Evolutionary conservation across 2,888 invertebrate species (phyloP), one percentile per base, ranked within the genome.

Genomic region (Spicauda simplicius): DNA sequence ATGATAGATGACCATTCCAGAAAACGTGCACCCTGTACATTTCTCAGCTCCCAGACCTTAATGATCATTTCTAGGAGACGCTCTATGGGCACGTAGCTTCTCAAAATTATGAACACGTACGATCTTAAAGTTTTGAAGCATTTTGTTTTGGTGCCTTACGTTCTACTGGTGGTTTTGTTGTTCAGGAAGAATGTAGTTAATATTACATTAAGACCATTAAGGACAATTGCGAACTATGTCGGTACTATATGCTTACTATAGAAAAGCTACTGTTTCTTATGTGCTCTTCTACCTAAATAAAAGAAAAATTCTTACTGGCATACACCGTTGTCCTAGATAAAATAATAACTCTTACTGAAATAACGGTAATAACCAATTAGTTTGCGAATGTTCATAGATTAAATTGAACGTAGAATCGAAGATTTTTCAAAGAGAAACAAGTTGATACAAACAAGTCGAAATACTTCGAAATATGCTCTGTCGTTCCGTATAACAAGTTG

Each of bases 401-500:
- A 54, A 59, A 59, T 65, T 59, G 14, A 59, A 59, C 12, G 59
- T 59, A 53, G 20, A 45, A 45, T n/a, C 11, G 41, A 41, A 14
- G 14, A 41, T 41, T 16, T 16, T 18, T 18, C 50, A 18, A 10
- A 50, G 18, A 10, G 37, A 57, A n/a, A n/a, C n/a, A n/a, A n/a
- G 25, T 25, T 25, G 52, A 45, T 53, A 37, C 37, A 55, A 60
- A 50, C 53, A 53, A 50, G 55, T 60, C 19, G 45, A 66, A 66
- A 66, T 66, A 66, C 65, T 55, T 61, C 55, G 65, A 66, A 66
- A 66, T 52, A 64, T 64, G 71, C 77, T 79, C 83, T 79, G 83
- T 80, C 81, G 77, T 80, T 80, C 83, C 84, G 80, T 83, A 85
- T 88, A 85, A 90, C 86, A 88, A 87, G 88, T 89, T 84, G 90